Base-by-base conservation (phyloP, 1,140 invertebrate species). In the Drosophila athabasca region DNA sequence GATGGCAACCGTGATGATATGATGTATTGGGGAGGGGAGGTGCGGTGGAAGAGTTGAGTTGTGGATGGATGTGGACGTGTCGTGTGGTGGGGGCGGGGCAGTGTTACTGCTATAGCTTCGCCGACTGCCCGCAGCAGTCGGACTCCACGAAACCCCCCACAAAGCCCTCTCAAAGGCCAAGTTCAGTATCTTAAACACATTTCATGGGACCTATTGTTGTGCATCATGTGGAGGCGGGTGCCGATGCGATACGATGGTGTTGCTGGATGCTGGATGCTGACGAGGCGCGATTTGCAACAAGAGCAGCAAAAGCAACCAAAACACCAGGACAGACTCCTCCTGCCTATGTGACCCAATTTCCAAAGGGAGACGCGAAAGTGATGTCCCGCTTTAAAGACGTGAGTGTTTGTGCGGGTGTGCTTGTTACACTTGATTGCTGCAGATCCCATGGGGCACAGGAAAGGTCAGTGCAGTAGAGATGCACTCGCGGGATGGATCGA, bases 141-240 rank as follows among this genome's bases (percentile, higher is more conserved):
- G 11, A 3, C 35, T 39, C 35, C 35, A 39, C 11, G 3, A 39
- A 58, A 49, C n/a, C 45, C 45, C 24, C 57, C 45, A 13, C 15
- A 39, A 22, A 22, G 55, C 17, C 68, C 62, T 79, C 70, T 67
- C 70, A 77, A 87, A 87, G 83, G 83, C 83, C 83, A 87, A 87
- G 83, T 87, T 87, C 83, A 88, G 83, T 88, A 88, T 87, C 83
- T 88, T 87, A 55, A 87, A 85, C 66, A 82, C 83, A 87, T 72
- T 82, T 80, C 83, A 76, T 64, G 71, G 31, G 49, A 62, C 75
- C 82, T 78, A 82, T 82, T 87, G 72, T 84, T 84, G 81, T 79
- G 73, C 61, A 62, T 39, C 45, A 54, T 46, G 35, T 49, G 65
- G 45, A 60, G 35, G 60, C 35, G 35, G 35, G 11, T 5, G 35